Evolutionary conservation across 2,113 vertebrate species (phyloP), one percentile per base, ranked within the genome.

Genomic region (Hepsetus odoe): DNA sequence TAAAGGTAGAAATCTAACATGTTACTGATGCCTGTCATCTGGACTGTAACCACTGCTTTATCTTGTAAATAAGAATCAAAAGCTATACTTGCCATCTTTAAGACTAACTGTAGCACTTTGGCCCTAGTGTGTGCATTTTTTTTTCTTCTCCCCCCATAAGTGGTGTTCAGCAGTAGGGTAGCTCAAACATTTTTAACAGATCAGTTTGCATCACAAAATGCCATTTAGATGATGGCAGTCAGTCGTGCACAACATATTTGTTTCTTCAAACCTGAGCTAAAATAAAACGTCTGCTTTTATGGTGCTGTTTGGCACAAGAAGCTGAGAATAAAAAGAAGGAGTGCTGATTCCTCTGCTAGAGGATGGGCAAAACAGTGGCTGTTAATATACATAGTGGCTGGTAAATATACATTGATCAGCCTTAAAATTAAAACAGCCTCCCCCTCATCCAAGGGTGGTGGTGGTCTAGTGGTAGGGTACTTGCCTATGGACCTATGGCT

Each of bases 251-350:
- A 18, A 62, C 8, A 6, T 24, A 0, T 22, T 64, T 46, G 22
- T 33, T 26, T 30, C 26, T 28, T 30, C 28, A 59, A 16, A 30
- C 13, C 56, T 59, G 56, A 32, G 56, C 56, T 5, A 24, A 35
- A 65, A 65, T 65, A 22, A 20, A 53, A 75, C 72, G 51, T 51
- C 72, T 74, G 59, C 22, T 64, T 65, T 7, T 26, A 18, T 33
- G 30, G 7, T 2, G 30, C 61, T 26, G 30, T 51, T 51, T 51
- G 73, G 42, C 58, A 49, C 62, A 20, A 32, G 40, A 49, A 28
- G 10, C 30, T 62, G 20, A 10, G 38, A 20, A 4, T 5, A 49
- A 49, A 49, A 49, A 49, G 4, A 20, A 5, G 18, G 46, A 49
- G 20, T 20, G 18, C 4, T 49, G 46, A 20, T 18, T 49, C 20